A percentile compares a stretch with the other conserved stretches of the same genome.
phyloP scores from a whole-genome alignment of 2,797 vertebrate genomes.

The Sparus aurata region DNA sequence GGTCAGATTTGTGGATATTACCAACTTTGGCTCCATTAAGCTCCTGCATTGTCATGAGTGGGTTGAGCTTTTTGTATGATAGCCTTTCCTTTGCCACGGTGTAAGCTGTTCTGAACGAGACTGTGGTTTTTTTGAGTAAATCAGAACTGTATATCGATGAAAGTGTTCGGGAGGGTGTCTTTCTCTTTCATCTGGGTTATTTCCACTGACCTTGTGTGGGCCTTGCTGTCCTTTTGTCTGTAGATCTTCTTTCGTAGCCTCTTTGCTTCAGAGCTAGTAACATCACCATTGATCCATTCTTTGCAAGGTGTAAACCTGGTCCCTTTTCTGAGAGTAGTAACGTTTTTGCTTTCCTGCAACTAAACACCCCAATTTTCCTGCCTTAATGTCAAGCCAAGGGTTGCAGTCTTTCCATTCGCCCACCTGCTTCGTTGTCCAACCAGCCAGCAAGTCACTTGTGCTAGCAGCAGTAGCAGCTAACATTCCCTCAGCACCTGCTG shows the following conservation, averaged over 20 bases:
- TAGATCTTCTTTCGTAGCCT: background rate
- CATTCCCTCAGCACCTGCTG: too few relatives aligned
- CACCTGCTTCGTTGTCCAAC: too few relatives aligned
- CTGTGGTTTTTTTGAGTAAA: background rate
- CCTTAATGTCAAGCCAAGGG: too few relatives aligned
- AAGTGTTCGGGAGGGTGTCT: background rate
- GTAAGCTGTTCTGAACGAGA: background rate
- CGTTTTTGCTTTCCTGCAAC: too few relatives aligned
- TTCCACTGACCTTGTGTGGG: background rate
- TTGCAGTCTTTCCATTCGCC: too few relatives aligned
- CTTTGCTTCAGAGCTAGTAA: background rate
- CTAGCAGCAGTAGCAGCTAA: too few relatives aligned
- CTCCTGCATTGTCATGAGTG: background rate
- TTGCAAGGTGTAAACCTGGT: background rate
- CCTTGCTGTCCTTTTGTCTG: background rate
- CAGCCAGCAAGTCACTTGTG: too few relatives aligned
- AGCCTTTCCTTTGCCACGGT: background rate
- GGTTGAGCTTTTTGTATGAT: background rate
- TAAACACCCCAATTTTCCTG: too few relatives aligned
- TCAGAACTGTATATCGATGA: background rate
- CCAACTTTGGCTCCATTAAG: background rate
- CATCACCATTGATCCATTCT: background rate
- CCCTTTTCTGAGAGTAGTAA: background rate
- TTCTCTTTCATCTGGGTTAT: background rate
- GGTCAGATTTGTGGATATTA: background rate